phyloP scores from a whole-genome alignment of 2,888 invertebrate genomes.

The Heliconius charithonia region DNA sequence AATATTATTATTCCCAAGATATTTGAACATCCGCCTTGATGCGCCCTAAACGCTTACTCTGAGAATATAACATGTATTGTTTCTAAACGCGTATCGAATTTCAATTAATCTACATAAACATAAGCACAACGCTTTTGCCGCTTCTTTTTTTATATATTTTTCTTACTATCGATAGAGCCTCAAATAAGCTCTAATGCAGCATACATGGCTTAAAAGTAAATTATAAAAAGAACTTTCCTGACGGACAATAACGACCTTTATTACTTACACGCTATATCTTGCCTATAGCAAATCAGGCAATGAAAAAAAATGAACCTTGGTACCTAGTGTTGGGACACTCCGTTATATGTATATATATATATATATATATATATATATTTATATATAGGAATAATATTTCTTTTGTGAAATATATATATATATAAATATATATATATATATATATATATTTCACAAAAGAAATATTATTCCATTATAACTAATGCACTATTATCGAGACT shows the following conservation, averaged over 20 bases:
- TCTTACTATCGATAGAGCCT: no score
- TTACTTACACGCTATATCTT: no score
- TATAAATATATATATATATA: no score
- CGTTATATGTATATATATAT: no score
- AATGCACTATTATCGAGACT: not conserved
- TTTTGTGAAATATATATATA: no score
- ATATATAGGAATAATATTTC: no score
- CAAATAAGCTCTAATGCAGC: not conserved
- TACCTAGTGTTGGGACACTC: no score
- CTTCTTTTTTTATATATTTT: not conserved
- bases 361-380: no score
- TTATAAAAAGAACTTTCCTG: not conserved
- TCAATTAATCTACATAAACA: not conserved
- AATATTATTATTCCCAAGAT: constrained; percentile 4
- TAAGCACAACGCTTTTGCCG: not conserved
- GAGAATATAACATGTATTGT: constrained; percentile 15
- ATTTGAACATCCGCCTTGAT: not conserved
- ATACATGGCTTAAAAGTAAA: not conserved
- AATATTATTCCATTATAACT: not conserved
- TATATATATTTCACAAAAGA: not conserved
- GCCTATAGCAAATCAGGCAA: no score
- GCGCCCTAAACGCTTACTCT: constrained; percentile 4
- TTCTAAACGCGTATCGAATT: not conserved
- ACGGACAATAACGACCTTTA: not conserved
- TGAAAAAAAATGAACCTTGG: no score